phyloP scores from a whole-genome alignment of 2,888 invertebrate genomes.

The Spatulosminthurus flaviceps region DNA sequence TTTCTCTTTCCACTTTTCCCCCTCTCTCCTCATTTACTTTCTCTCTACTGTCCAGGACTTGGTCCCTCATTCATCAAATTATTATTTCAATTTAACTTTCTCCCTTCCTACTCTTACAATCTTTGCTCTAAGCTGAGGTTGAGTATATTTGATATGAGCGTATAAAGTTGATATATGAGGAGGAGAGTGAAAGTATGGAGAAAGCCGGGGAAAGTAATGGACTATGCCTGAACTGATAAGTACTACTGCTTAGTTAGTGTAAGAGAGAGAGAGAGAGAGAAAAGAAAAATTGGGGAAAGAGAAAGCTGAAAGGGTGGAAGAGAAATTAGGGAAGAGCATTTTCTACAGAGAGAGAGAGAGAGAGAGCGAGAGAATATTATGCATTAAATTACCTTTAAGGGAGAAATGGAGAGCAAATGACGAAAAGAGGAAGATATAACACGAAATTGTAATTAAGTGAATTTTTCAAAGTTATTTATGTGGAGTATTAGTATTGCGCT shows the following conservation, averaged over 20 bases:
- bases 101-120: not conserved
- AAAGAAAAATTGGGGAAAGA: too few species aligned
- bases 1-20: not conserved
- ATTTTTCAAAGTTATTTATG: slow-evolving; percentile 18
- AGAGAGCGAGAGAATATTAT: not conserved
- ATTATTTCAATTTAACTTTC: too few species aligned
- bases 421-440: not conserved
- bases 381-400: not conserved
- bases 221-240: too few species aligned
- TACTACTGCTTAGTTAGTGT: too few species aligned
- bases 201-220: too few species aligned
- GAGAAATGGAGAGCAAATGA: not conserved
- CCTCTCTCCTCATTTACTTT: slow-evolving; percentile 12
- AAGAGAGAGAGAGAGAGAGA: too few species aligned
- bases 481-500: not conserved
- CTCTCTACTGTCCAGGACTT: not conserved
- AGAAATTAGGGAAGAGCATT: not conserved
- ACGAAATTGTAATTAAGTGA: slow-evolving; percentile 7
- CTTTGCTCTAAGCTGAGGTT: too few species aligned
- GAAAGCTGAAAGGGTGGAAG: not conserved
- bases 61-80: not conserved
- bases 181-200: too few species aligned
- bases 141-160: too few species aligned
- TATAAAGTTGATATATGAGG: too few species aligned
- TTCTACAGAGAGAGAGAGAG: not conserved